A percentile compares a stretch with the other conserved stretches of the same genome.
Evolutionary conservation across 1,140 invertebrate species (phyloP).

Genomic region (Belonocnema kinseyi): DNA sequence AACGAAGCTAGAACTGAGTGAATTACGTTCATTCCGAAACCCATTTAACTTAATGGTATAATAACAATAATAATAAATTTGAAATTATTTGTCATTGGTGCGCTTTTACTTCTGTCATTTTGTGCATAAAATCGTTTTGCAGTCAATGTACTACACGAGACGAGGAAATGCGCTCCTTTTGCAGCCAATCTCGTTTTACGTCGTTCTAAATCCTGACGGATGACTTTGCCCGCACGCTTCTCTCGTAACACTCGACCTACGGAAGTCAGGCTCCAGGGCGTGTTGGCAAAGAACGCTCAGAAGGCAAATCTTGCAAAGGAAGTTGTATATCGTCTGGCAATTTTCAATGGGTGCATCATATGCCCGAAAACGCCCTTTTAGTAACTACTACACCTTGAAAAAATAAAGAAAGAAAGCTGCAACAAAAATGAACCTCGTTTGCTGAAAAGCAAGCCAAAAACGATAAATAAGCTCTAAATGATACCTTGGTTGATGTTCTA

Average conservation of each 20-base stretch:
- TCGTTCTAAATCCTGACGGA: constrained; percentile 56
- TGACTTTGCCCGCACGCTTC: constrained; percentile 44
- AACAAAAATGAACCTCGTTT: too few relatives aligned
- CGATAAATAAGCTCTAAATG: too few relatives aligned
- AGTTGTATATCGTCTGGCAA: constrained; percentile 9
- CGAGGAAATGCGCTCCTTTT: constrained; percentile 36
- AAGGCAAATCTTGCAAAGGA: constrained; percentile 15
- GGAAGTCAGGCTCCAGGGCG: constrained; percentile 37
- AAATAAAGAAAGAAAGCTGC: too few relatives aligned
- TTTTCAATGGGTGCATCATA: neutral
- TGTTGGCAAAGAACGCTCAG: neutral
- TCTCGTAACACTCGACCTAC: constrained; percentile 43
- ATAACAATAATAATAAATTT: too few relatives aligned
- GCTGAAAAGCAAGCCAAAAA: too few relatives aligned
- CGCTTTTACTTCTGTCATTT: neutral
- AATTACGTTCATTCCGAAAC: too few relatives aligned
- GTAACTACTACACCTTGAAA: neutral
- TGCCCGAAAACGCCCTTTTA: neutral
- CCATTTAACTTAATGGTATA: too few relatives aligned
- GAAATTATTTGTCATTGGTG: neutral
- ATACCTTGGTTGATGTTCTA: too few relatives aligned
- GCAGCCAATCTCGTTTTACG: constrained; percentile 52
- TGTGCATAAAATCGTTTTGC: neutral
- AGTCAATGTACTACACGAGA: constrained; percentile 16
- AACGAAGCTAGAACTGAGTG: too few relatives aligned